Base-by-base conservation (phyloP, 2,888 invertebrate species). In the Copidosoma aretas region DNA sequence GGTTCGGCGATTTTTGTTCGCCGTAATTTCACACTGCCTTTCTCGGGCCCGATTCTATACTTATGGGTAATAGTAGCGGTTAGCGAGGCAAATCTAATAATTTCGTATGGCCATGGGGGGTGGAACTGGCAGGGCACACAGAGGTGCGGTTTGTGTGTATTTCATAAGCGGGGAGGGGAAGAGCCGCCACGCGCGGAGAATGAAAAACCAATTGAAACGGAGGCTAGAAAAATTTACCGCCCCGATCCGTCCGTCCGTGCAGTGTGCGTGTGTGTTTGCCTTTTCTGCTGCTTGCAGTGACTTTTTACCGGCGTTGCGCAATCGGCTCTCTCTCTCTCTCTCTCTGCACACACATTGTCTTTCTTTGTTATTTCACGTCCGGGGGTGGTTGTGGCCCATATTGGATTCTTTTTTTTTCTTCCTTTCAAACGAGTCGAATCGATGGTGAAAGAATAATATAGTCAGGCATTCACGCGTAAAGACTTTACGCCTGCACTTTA, bases 91-190 rank as follows among this genome's bases (percentile, higher is more conserved):
- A 62, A 41, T 59, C 43, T 25, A 60, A 64, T 51, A 58, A 25
- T 54, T 59, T 65, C 53, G 24, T 1, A 19, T 39, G 10, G 17
- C 25, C 8, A 19, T 1, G 14, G 17, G 24, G 41, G 57, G n/a
- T 21, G 54, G 22, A 59, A 19, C 19, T n/a, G 41, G 41, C 49
- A 25, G 57, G n/a, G 41, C 60, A 67, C 64, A 70, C 63, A 67
- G 58, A 67, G 60, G 63, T 52, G 68, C 41, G 61, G 57, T 63
- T 58, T 67, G 51, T 67, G 32, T 32, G 25, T 51, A 46, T 67
- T 62, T 58, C 58, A 19, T 59, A 53, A 59, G 19, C 53, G 43
- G n/a, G 59, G 57, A 32, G 22, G 62, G 53, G 41, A 43, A 10
- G 53, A 15, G 39, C 15, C 1, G 12, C 14, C 21, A 22, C 32